Evolutionary conservation across 2,113 vertebrate genomes (phyloP), one percentile per base, ranked within the genome.

Genomic region (Eretmochelys imbricata): DNA sequence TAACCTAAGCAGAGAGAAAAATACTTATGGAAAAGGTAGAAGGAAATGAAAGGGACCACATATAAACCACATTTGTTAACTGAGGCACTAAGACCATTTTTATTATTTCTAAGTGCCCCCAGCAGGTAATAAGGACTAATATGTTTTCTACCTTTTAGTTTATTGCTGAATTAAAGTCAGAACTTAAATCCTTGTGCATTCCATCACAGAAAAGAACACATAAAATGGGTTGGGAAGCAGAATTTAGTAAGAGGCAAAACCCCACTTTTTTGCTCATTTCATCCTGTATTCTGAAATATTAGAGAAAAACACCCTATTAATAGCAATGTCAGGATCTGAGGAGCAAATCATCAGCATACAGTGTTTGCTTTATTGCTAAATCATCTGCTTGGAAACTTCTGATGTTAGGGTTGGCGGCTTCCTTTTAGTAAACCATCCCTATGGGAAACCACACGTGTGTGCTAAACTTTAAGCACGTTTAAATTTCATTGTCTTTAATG

Each of bases 1-100:
- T 88, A 94, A 86, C 62, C 88, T 91, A 95, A 96, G 94, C 91
- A 93, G 96, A 96, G 83, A 95, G 94, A 96, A 93, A 96, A 91
- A 92, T 88, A 55, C 79, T 85, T 91, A 48, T 87, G 95, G 93
- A 92, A 91, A 94, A 89, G 35, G 38, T 19, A 51, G 19, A 92
- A 84, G 85, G 53, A 91, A 91, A 88, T 91, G 54, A 94, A 91
- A 83, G 42, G 42, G 55, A 90, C 31, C 91, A 3, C 82, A 80
- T 80, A 53, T 80, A 96, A 95, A 57, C 46, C 25, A 27, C 88
- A 72, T 76, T 79, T 65, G 57, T 86, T 95, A 94, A 96, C 94
- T 91, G 95, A 89, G 50, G 29, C 55, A 89, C 83, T 93, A 84
- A 90, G 93, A 76, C 10, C 91, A 35, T 90, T 85, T 94, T 94